Conservation (phyloP, 1,140 invertebrate species). For the Leptinotarsa defecta region DNA sequence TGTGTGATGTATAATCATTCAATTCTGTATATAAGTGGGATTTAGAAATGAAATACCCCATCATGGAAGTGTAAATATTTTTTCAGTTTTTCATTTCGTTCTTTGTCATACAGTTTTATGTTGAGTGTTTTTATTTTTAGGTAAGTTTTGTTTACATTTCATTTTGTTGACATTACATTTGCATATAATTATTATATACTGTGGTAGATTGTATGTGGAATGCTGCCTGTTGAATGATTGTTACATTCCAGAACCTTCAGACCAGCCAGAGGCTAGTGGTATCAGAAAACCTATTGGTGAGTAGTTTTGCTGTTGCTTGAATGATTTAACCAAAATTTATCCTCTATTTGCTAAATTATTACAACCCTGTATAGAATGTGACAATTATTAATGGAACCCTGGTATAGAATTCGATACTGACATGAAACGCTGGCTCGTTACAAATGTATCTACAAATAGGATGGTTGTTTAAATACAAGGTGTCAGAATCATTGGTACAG, state of each 20-base stretch:
- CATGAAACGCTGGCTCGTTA: too few species aligned
- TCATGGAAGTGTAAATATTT: conserved; percentile 6
- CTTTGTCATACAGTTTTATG: conserved; percentile 14
- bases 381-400: not conserved
- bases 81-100: conserved; percentile 15
- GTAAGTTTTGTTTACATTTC: conserved; percentile 37
- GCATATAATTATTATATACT: conserved; percentile 30
- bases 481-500: too few species aligned
- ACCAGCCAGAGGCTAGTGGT: conserved; percentile 37
- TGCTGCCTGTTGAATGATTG: conserved; percentile 54
- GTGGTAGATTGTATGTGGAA: conserved; percentile 53
- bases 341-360: too few species aligned
- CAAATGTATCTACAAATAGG: too few species aligned
- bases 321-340: too few species aligned
- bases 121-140: conserved; percentile 25
- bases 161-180: conserved; percentile 34
- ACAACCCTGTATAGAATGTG: too few species aligned
- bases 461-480: too few species aligned
- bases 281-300: conserved; percentile 49
- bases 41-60: too few species aligned
- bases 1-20: not conserved
- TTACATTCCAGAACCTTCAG: conserved; percentile 48
- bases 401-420: not conserved
- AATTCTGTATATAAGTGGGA: not conserved
- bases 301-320: conserved; percentile 31